These are phyloP conservation scores for Pteropus alecto DNA, from an alignment of 2,113 vertebrate genomes.

Conservation along the genomic window DNA sequence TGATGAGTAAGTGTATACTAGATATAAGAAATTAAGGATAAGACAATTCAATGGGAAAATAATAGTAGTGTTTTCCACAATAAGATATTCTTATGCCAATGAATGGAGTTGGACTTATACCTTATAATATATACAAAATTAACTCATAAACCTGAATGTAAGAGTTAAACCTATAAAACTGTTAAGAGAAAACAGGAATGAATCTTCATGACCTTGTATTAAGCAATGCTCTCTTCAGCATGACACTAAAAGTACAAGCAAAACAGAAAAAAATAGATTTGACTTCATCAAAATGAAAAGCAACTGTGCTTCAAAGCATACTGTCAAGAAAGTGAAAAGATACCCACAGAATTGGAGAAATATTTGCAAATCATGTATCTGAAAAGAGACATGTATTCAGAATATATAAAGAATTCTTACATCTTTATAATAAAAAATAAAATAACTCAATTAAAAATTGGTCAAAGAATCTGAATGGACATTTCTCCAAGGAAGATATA, in stretches of 20 bases:
- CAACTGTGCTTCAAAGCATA: background rate
- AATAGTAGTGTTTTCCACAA: background rate
- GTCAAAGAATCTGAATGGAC: background rate
- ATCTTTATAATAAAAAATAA: background rate
- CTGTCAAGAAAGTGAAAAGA: background rate
- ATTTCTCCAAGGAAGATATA: background rate
- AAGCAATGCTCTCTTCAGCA: background rate
- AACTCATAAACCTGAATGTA: background rate
- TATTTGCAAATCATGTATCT: background rate
- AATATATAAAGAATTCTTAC: background rate
- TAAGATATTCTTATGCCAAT: background rate
- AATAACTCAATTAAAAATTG: background rate
- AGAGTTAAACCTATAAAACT: background rate
- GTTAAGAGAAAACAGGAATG: background rate
- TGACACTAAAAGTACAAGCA: background rate
- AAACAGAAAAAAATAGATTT: background rate
- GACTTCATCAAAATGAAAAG: background rate
- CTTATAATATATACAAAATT: background rate
- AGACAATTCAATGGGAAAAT: background rate
- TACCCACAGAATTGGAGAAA: background rate
- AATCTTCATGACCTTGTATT: background rate
- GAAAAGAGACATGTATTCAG: background rate
- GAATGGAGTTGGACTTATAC: background rate
- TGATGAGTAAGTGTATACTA: background rate
- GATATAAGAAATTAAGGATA: background rate